Percentiles rank a stretch among this genome's conserved stretches.
Conservation (phyloP, 2,797 vertebrate genomes). For the Karalla daura region DNA sequence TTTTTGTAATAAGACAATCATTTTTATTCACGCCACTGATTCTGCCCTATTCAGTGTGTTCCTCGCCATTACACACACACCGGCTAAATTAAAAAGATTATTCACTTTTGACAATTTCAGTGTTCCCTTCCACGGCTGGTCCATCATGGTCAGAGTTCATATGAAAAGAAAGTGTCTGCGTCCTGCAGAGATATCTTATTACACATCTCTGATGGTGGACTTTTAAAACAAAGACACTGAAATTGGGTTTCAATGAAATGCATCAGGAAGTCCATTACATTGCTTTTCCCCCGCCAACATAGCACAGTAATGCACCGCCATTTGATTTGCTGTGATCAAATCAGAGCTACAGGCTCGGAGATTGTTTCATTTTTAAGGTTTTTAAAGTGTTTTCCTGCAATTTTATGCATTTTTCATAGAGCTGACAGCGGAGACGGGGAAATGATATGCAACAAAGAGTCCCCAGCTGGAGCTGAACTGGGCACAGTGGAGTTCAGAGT, state of each 20-base stretch:
- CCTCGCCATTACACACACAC: slow-evolving; percentile 69
- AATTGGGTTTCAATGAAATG: neutral
- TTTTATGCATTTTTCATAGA: too few species aligned
- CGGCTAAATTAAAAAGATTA: slow-evolving; percentile 78
- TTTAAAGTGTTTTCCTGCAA: too few species aligned
- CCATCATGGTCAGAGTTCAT: slow-evolving; percentile 54
- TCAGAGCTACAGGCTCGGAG: neutral
- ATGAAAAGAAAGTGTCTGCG: slow-evolving; percentile 38
- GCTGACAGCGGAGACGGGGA: too few species aligned
- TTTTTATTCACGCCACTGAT: slow-evolving; percentile 68
- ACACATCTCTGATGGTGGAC: neutral
- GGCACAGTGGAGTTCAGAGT: too few species aligned
- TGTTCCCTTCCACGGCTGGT: slow-evolving; percentile 40
- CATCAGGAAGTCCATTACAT: too few species aligned
- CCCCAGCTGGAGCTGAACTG: too few species aligned
- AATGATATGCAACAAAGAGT: too few species aligned
- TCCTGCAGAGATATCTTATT: slow-evolving; percentile 20
- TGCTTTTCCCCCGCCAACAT: neutral
- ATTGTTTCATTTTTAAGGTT: neutral
- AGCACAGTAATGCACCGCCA: neutral
- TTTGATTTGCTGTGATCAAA: neutral
- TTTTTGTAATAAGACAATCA: slow-evolving; percentile 70
- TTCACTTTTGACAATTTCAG: slow-evolving; percentile 75
- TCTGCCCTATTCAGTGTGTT: slow-evolving; percentile 66
- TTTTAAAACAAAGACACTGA: neutral